phyloP scores from a whole-genome alignment of 2,888 invertebrate species.

The Ennomos erosarius region DNA sequence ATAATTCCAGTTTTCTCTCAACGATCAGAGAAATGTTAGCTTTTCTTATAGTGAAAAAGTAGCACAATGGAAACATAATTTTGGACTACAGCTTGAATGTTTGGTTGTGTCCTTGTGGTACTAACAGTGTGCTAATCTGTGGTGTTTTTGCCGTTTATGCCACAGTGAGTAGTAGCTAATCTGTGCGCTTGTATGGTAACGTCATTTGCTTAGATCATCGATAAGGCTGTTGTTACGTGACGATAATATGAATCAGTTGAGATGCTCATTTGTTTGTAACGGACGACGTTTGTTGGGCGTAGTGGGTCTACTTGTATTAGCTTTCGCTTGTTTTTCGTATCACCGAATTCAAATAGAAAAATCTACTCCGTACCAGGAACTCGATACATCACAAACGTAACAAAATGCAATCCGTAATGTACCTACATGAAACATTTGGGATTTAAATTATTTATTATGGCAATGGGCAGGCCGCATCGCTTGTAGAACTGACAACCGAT shows the following conservation, averaged over 20 bases:
- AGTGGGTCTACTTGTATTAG: too few relatives aligned
- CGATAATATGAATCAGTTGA: slow-evolving; percentile 27
- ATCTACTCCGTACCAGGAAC: too few relatives aligned
- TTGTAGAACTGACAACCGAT: too few relatives aligned
- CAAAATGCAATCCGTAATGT: too few relatives aligned
- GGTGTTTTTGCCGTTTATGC: slow-evolving; percentile 9
- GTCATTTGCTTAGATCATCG: slow-evolving; percentile 36
- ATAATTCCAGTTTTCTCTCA: neutral
- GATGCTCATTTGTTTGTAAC: too few relatives aligned
- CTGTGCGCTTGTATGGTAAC: slow-evolving; percentile 16
- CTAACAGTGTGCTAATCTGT: slow-evolving; percentile 12
- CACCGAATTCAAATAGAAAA: too few relatives aligned
- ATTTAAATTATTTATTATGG: too few relatives aligned
- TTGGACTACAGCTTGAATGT: slow-evolving; percentile 5
- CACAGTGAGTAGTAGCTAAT: slow-evolving; percentile 1
- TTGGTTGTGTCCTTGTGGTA: neutral
- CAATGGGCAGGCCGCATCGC: too few relatives aligned
- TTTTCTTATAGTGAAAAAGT: slow-evolving; percentile 11
- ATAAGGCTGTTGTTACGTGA: slow-evolving; percentile 31
- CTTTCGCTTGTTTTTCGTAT: too few relatives aligned
- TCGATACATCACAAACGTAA: too few relatives aligned
- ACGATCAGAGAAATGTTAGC: neutral
- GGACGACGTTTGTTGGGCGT: too few relatives aligned
- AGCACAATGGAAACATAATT: neutral
- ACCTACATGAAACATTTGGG: too few relatives aligned